Base-by-base conservation (phyloP, 1,140 invertebrate species). In the Drosophila fuyamai region DNA sequence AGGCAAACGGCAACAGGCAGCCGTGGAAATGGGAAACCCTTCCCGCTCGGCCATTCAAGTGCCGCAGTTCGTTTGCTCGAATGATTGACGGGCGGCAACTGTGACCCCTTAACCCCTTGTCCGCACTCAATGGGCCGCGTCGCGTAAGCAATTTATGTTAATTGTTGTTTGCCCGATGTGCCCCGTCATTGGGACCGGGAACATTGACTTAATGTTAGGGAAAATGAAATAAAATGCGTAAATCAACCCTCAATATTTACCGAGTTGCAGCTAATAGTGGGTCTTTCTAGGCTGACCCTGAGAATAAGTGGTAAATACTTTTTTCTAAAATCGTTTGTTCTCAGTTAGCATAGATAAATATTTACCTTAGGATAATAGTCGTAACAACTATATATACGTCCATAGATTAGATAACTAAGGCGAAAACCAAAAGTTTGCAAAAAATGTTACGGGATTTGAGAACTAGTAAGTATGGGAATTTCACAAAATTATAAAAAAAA, bases 71-170 rank as follows among this genome's bases (percentile, higher is more conserved):
- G 72, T 60, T 79, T 79, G 75, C 56, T 58, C 68, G 53, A 74
- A 60, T 88, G 79, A 86, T 86, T 88, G 83, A 82, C 83, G 58
- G 63, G n/a, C 71, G 55, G 47, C 53, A 48, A 67, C 61, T 44
- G 51, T 68, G 47, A 67, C 55, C 55, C 48, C 43, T 50, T 75
- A 62, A 73, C 81, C 77, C 48, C 73, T 80, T 85, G 50, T 35
- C 60, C 35, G 41, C 76, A 81, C 62, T 78, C 81, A 85, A 78
- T 86, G 67, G 63, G 61, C 73, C 78, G 68, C 68, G 71, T 47
- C 78, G 74, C 53, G 68, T 70, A 81, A 66, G 82, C 82, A 81
- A 75, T 86, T 85, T 86, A 86, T 86, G 78, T 81, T 86, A 81
- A 81, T 85, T 85, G 74, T 40, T 74, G 41, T 65, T 63, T 48